Conservation (phyloP, 2,888 invertebrate genomes). For the Morpho achilles region DNA sequence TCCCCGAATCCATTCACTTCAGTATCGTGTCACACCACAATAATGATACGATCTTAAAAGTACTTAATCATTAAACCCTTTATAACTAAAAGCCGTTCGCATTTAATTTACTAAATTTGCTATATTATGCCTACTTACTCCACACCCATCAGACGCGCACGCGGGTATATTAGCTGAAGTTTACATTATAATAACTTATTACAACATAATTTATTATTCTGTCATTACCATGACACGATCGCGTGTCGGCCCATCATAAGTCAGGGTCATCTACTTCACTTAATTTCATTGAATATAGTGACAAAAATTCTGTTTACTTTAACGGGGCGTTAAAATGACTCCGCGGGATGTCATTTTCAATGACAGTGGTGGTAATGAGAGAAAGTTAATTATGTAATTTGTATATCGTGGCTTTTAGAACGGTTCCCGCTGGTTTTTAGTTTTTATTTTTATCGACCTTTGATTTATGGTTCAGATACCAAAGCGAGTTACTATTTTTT, state of each 20-base stretch:
- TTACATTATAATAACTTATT: constrained; percentile 76
- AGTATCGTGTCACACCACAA: constrained; percentile 17
- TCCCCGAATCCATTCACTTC: constrained; percentile 2
- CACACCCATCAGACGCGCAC: constrained; percentile 46
- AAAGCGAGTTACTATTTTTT: no score
- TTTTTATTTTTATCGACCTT: constrained; percentile 5
- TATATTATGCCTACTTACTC: constrained; percentile 54
- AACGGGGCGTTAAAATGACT: constrained; percentile 53
- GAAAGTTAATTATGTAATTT: constrained; percentile 51
- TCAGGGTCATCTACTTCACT: constrained; percentile 56
- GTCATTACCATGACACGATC: constrained; percentile 71
- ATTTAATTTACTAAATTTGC: constrained; percentile 64
- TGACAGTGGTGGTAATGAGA: constrained; percentile 54
- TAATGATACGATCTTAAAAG: constrained; percentile 24
- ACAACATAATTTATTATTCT: constrained; percentile 77
- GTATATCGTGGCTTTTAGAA: constrained; percentile 53
- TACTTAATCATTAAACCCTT: constrained; percentile 50
- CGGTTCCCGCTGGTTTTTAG: constrained; percentile 50
- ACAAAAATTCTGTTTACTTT: constrained; percentile 77
- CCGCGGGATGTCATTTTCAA: constrained; percentile 43
- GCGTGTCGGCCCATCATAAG: constrained; percentile 71
- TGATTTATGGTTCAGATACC: background rate
- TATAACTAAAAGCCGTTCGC: constrained; percentile 44
- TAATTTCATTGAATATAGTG: constrained; percentile 76
- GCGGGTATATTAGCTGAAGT: constrained; percentile 51